A percentile compares a stretch with the other conserved stretches of the same genome.
These are phyloP conservation scores for Microcebus griseorufus DNA, from an alignment of 2,113 vertebrate species.

Conservation along the genomic window DNA sequence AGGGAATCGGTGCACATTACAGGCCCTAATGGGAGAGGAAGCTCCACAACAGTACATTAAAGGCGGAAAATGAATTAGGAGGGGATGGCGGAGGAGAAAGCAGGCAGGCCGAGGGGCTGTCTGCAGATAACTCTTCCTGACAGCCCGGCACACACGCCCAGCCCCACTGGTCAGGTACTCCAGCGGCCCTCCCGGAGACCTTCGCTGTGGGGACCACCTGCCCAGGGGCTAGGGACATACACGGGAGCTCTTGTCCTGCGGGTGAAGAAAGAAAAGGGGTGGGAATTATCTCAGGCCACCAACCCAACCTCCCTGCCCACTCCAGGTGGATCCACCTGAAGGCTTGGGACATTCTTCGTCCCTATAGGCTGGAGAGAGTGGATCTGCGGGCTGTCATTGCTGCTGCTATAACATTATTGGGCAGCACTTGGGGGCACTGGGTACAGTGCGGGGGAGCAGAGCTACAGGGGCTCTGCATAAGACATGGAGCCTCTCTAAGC, in stretches of 20 bases:
- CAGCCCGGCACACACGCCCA: conserved; percentile 80
- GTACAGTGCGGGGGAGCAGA: neutral
- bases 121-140: conserved; percentile 88
- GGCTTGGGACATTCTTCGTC: neutral
- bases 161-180: conserved; percentile 50
- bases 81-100: conserved; percentile 86
- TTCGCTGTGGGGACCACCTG: neutral
- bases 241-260: neutral
- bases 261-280: neutral
- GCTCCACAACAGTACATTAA: conserved; percentile 93
- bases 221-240: neutral
- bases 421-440: neutral
- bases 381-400: neutral
- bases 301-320: neutral
- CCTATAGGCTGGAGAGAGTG: neutral
- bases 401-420: neutral
- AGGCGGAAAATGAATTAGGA: conserved; percentile 91
- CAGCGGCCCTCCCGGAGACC: neutral
- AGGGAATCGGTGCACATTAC: conserved; percentile 92
- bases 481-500: neutral
- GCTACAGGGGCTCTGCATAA: neutral
- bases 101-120: conserved; percentile 85
- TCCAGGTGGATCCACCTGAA: neutral
- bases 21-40: conserved; percentile 91
- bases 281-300: neutral